Percentiles rank a stretch among this genome's conserved stretches.
Conservation (phyloP, 2,113 vertebrate species). For the Taurulus bubalis region DNA sequence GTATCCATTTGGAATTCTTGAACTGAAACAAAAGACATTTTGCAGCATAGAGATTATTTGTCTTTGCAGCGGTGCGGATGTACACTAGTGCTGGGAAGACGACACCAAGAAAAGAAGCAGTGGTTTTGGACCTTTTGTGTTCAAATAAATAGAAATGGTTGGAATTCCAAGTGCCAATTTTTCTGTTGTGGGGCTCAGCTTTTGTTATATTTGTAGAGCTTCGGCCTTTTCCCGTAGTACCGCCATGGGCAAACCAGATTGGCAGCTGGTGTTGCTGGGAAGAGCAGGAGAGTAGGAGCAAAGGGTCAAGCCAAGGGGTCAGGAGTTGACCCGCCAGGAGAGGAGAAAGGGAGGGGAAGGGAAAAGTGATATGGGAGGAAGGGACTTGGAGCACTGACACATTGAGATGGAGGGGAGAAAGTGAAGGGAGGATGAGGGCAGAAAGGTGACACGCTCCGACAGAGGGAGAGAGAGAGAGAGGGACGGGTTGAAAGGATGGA, state of each 20-base stretch:
- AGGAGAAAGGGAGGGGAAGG: conserved; percentile 41
- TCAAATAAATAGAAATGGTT: conserved; percentile 41
- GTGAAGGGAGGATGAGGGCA: conserved; percentile 52
- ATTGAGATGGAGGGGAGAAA: conserved; percentile 40
- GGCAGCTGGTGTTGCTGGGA: conserved; percentile 67
- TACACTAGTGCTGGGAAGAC: not conserved
- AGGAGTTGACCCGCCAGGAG: conserved; percentile 61
- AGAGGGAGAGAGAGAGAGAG: conserved; percentile 22
- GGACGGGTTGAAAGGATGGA: conserved; percentile 31
- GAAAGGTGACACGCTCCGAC: conserved; percentile 63
- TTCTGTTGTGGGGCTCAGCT: not conserved
- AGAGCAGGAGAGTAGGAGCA: conserved; percentile 44
- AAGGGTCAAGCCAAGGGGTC: conserved; percentile 59
- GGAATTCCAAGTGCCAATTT: conserved; percentile 17
- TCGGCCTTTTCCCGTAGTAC: conserved; percentile 18
- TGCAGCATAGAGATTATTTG: not conserved
- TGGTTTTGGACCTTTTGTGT: conserved; percentile 23
- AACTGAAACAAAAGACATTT: conserved; percentile 1
- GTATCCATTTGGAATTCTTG: not conserved
- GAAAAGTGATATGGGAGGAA: conserved; percentile 64
- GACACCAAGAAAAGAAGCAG: conserved; percentile 5
- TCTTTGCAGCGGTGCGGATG: conserved; percentile 7
- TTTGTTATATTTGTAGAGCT: conserved; percentile 26
- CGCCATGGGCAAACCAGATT: conserved; percentile 25
- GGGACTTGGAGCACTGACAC: conserved; percentile 59